A percentile compares a stretch with the other conserved stretches of the same genome.
Conservation (phyloP, 1,140 invertebrate genomes). For the Calephelis virginiensis region DNA sequence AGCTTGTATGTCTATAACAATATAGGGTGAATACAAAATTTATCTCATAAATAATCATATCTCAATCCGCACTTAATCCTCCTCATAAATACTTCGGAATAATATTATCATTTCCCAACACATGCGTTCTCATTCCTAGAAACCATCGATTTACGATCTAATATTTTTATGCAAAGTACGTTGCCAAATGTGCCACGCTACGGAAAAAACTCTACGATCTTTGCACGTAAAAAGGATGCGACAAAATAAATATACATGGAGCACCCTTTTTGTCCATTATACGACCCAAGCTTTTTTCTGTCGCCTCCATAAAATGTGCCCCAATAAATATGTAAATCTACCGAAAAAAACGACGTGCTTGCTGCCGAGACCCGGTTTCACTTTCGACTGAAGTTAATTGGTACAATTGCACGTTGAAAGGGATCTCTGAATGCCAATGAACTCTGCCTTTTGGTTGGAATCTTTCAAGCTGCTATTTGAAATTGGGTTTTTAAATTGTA, state of each 20-base stretch:
- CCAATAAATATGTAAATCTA: slow-evolving; percentile 79
- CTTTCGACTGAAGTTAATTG: slow-evolving; percentile 69
- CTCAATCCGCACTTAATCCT: slow-evolving; percentile 37
- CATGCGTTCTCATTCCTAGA: slow-evolving; percentile 57
- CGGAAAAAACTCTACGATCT: slow-evolving; percentile 70
- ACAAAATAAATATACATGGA: slow-evolving; percentile 76
- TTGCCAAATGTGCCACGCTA: slow-evolving; percentile 72
- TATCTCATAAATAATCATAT: background rate
- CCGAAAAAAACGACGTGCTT: slow-evolving; percentile 52
- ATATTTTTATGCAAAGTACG: slow-evolving; percentile 77
- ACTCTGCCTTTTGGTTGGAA: slow-evolving; percentile 37
- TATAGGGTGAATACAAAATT: background rate
- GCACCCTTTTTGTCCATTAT: slow-evolving; percentile 77
- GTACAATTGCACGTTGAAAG: slow-evolving; percentile 53
- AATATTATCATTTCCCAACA: slow-evolving; percentile 45
- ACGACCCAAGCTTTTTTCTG: slow-evolving; percentile 71
- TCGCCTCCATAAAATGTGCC: slow-evolving; percentile 73
- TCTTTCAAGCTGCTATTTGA: too few species aligned
- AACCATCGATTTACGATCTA: slow-evolving; percentile 69
- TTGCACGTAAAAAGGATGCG: slow-evolving; percentile 77
- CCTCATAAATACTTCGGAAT: background rate
- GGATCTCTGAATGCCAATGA: slow-evolving; percentile 40
- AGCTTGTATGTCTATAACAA: too few species aligned
- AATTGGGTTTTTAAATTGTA: too few species aligned
- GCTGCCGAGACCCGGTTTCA: slow-evolving; percentile 61